Conservation (phyloP, 1,140 invertebrate genomes). For the Pemphigus obesinymphae region DNA sequence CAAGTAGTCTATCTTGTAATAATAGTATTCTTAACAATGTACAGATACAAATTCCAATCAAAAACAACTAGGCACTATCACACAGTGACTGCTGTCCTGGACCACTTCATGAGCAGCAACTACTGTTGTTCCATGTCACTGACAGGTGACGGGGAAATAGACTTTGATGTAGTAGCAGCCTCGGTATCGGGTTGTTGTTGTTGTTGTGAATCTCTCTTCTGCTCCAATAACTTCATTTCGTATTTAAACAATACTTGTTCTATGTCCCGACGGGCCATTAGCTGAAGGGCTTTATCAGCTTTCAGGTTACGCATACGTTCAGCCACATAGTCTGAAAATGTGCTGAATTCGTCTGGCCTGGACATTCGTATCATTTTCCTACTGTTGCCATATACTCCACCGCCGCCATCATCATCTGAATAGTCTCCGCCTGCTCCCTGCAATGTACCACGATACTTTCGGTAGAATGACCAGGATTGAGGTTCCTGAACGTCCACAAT, state of each 20-base stretch:
- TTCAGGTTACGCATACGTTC: conserved; percentile 28
- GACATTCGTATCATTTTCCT: not conserved
- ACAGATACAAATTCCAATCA: not conserved
- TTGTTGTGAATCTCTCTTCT: conserved; percentile 15
- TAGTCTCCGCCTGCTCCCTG: not conserved
- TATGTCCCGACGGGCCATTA: conserved; percentile 23
- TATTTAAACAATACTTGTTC: conserved; percentile 35
- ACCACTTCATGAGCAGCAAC: not conserved
- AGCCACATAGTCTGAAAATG: conserved; percentile 25
- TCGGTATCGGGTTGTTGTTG: not conserved
- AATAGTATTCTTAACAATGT: not conserved
- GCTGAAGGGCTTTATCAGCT: conserved; percentile 10
- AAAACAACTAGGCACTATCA: not conserved
- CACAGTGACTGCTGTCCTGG: not conserved
- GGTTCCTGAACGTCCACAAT: conserved; percentile 24
- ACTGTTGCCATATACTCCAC: not conserved
- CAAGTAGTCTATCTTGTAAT: not conserved
- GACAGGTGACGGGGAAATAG: not conserved
- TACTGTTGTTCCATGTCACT: not conserved
- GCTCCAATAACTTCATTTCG: conserved; percentile 30
- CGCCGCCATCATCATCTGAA: conserved; percentile 5
- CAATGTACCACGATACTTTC: not conserved
- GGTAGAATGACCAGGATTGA: not conserved
- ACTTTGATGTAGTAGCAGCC: not conserved
- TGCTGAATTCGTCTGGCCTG: not conserved